Evolutionary conservation across 2,888 invertebrate genomes (phyloP).

Genomic region (Tetragonula carbonaria): DNA sequence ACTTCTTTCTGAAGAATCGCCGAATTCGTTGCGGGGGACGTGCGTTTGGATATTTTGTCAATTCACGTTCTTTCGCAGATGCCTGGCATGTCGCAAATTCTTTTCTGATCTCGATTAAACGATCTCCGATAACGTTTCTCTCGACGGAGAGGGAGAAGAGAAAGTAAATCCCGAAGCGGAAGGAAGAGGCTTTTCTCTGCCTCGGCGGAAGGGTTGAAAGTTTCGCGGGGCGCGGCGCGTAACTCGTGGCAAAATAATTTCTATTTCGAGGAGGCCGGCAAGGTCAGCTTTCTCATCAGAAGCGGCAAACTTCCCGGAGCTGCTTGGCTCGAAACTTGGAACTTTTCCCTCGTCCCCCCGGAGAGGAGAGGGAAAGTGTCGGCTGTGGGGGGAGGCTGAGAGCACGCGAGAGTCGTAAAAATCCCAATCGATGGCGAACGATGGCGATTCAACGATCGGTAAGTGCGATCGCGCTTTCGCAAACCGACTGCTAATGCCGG

Average conservation of each 20-base stretch:
- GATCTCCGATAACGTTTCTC: too few relatives aligned
- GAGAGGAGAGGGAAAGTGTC: slow-evolving; percentile 15
- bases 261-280: slow-evolving; percentile 49
- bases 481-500: neutral
- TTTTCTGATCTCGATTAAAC: too few relatives aligned
- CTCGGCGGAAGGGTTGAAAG: neutral
- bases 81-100: too few relatives aligned
- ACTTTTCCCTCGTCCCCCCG: neutral
- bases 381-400: neutral
- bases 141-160: too few relatives aligned
- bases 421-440: neutral
- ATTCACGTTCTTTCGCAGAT: too few relatives aligned
- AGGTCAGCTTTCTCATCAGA: slow-evolving; percentile 50
- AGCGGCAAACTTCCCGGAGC: slow-evolving; percentile 35
- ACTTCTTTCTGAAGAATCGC: neutral
- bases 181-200: too few relatives aligned
- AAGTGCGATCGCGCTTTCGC: slow-evolving; percentile 23
- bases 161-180: neutral
- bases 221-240: slow-evolving; percentile 12
- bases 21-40: too few relatives aligned
- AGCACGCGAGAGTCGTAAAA: slow-evolving; percentile 3
- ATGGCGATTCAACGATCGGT: slow-evolving; percentile 7
- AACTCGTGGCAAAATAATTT: slow-evolving; percentile 48
- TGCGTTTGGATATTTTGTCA: too few relatives aligned
- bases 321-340: slow-evolving; percentile 28